These are phyloP conservation scores for Malurus leucopterus DNA, from an alignment of 2,797 vertebrate species.

Conservation along the genomic window DNA sequence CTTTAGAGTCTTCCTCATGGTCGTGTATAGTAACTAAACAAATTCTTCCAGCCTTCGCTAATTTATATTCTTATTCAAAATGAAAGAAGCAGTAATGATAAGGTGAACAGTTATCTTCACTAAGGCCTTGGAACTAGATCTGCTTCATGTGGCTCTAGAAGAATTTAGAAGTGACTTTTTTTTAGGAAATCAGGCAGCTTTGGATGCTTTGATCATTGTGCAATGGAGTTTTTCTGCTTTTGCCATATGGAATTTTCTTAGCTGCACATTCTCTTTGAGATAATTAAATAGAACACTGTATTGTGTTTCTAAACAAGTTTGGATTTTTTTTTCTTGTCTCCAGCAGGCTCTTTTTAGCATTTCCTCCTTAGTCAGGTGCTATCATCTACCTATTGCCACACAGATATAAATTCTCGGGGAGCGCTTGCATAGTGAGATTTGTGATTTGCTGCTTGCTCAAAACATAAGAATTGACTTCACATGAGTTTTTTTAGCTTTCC, in stretches of 20 bases:
- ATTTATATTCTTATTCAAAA: not conserved
- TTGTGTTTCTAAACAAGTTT: not conserved
- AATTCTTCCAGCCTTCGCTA: not conserved
- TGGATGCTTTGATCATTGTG: not conserved
- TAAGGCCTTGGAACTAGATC: not conserved
- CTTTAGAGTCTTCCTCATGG: not conserved
- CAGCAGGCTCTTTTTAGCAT: not conserved
- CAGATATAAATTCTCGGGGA: not conserved
- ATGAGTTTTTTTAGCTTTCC: not conserved
- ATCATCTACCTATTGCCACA: not conserved
- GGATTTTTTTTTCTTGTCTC: not conserved
- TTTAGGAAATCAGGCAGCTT: not conserved
- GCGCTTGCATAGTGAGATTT: not conserved
- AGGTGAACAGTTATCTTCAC: not conserved
- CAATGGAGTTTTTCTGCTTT: not conserved
- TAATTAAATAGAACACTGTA: not conserved
- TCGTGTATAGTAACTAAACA: not conserved
- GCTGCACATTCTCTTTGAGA: not conserved
- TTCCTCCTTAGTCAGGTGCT: not conserved
- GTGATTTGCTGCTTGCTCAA: not conserved
- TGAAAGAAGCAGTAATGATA: not conserved
- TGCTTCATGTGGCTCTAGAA: not conserved
- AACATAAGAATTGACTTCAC: accelerated
- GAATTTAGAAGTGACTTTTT: not conserved
- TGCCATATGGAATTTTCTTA: not conserved